Percentiles rank a stretch among this genome's conserved stretches.
Evolutionary conservation across 2,113 vertebrate species (phyloP).

Genomic region (Progne subis): DNA sequence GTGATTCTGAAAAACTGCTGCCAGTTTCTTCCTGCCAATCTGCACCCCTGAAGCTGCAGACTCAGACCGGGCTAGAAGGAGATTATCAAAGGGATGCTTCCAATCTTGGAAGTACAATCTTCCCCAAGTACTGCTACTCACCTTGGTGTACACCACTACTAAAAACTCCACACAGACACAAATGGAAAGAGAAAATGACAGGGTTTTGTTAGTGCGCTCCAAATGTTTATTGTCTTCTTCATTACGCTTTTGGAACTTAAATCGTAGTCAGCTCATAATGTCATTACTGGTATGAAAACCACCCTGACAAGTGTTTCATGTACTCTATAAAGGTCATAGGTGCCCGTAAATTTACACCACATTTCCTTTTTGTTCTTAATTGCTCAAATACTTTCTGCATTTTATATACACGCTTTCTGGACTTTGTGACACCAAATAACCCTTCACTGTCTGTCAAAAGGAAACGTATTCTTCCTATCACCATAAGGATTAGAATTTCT

Average conservation of each 20-base stretch:
- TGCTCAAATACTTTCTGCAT: background rate
- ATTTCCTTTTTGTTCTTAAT: background rate
- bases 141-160: too few relatives aligned
- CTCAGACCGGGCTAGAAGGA: background rate
- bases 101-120: background rate
- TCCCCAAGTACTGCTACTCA: background rate
- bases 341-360: background rate
- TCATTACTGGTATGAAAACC: background rate
- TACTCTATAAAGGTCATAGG: background rate
- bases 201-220: background rate
- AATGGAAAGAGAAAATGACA: background rate
- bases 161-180: background rate
- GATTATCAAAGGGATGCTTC: background rate
- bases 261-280: background rate
- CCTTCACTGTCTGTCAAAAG: background rate
- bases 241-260: background rate
- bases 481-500: background rate
- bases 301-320: background rate
- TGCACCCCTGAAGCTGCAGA: rapidly evolving
- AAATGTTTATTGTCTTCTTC: background rate
- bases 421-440: background rate
- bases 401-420: background rate
- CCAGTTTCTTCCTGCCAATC: background rate
- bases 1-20: background rate
- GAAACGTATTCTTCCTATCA: rapidly evolving